These are phyloP conservation scores for Callyntrura guangdongensis DNA, from an alignment of 2,888 invertebrate genomes.

Conservation along the genomic window DNA sequence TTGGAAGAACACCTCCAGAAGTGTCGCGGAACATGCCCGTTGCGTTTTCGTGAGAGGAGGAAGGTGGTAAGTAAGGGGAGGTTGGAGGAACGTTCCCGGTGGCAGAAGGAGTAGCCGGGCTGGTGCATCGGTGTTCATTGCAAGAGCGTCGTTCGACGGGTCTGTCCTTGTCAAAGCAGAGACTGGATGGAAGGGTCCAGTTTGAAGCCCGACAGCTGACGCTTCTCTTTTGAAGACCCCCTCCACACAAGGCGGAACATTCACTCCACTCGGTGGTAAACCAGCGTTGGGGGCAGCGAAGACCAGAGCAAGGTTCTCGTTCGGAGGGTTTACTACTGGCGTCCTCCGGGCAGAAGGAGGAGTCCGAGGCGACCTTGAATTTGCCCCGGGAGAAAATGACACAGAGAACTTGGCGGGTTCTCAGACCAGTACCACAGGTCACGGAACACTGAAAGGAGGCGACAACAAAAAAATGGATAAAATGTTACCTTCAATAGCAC, in stretches of 20 bases:
- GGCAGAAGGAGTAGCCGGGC: not conserved
- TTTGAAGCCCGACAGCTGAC: slow-evolving; percentile 88
- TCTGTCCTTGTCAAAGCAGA: slow-evolving; percentile 87
- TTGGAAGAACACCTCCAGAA: not conserved
- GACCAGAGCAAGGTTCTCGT: slow-evolving; percentile 89
- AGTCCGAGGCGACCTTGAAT: slow-evolving; percentile 88
- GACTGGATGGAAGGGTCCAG: slow-evolving; percentile 86
- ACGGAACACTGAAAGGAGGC: slow-evolving; percentile 45
- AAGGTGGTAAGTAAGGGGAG: not conserved
- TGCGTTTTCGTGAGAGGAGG: not conserved
- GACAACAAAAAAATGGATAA: not conserved
- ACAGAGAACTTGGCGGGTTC: slow-evolving; percentile 90
- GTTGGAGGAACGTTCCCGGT: not conserved
- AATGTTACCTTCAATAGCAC: not conserved
- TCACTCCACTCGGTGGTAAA: slow-evolving; percentile 92
- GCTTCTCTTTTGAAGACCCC: slow-evolving; percentile 88
- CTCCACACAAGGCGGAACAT: slow-evolving; percentile 89
- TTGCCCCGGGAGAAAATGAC: slow-evolving; percentile 88
- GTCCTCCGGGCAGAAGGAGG: slow-evolving; percentile 88
- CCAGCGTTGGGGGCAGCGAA: slow-evolving; percentile 90
- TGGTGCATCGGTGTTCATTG: slow-evolving; percentile 87
- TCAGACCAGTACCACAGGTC: slow-evolving; percentile 86
- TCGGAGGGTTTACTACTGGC: slow-evolving; percentile 88
- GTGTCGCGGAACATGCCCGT: slow-evolving; percentile 48
- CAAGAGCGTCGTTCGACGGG: slow-evolving; percentile 88